Conservation (phyloP, 2,797 vertebrate species). For the Falco berigora region DNA sequence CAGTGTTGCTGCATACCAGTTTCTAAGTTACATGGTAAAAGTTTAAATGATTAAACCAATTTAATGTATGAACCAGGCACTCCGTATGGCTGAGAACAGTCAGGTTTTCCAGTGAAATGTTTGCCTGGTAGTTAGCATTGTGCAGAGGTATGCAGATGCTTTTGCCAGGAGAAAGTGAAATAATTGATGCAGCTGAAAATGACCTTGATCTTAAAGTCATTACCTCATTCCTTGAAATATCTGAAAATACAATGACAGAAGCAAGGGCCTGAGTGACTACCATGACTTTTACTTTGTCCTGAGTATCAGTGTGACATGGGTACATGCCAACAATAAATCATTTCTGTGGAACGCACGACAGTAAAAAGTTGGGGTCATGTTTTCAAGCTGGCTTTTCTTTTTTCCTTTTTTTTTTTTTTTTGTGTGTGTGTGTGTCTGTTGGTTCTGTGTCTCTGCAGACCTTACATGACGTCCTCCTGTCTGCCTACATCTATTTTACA, state of each 20-base stretch:
- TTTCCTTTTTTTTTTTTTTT: neutral
- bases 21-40: slow-evolving; percentile 73
- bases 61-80: slow-evolving; percentile 71
- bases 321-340: slow-evolving; percentile 64
- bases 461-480: slow-evolving; percentile 32
- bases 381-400: slow-evolving; percentile 59
- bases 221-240: slow-evolving; percentile 74
- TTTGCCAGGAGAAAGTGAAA: slow-evolving; percentile 74
- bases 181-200: slow-evolving; percentile 73
- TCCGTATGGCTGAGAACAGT: slow-evolving; percentile 31
- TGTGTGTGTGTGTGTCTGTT: slow-evolving; percentile 1
- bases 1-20: slow-evolving; percentile 49
- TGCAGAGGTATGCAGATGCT: slow-evolving; percentile 67
- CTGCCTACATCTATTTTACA: slow-evolving; percentile 42
- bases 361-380: slow-evolving; percentile 56
- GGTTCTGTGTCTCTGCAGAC: slow-evolving; percentile 34
- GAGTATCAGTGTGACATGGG: slow-evolving; percentile 57
- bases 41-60: slow-evolving; percentile 69
- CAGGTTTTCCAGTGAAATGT: slow-evolving; percentile 69
- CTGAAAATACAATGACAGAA: slow-evolving; percentile 69
- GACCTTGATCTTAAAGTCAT: slow-evolving; percentile 74
- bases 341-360: neutral
- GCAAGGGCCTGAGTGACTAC: slow-evolving; percentile 67
- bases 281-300: slow-evolving; percentile 59
- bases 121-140: slow-evolving; percentile 56